Evolutionary conservation across 1,140 invertebrate species (phyloP), one percentile per base, ranked within the genome.

Genomic region (Heliconius melpomene): DNA sequence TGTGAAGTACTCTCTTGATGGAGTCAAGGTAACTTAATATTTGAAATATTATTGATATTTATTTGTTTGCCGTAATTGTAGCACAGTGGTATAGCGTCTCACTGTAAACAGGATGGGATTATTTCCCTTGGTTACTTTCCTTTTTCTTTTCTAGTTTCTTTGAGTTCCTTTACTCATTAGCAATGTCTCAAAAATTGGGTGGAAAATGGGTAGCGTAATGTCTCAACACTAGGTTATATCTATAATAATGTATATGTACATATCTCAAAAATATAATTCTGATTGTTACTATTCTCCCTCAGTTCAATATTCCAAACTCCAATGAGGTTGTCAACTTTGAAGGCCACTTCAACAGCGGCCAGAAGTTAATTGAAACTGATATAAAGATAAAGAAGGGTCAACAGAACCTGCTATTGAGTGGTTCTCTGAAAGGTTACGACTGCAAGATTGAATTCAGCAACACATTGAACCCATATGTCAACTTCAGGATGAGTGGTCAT

Each of bases 381-480:
- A 60, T 96, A 0, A 96, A 93, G 60, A 83, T 96, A 0, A 94
- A 93, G 40, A 95, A 95, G 74, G 95, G 94, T 29, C 92, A 94
- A 26, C 94, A 96, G 50, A 95, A 88, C 50, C 76, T 94, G 9
- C 85, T 89, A 0, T 75, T 96, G 0, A 95, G 95, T 81, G 90
- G 94, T 40, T 87, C 86, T 9, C 23, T 93, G 13, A 90, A 91
- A 32, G 86, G 84, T 1, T 76, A 93, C 52, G 95, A 94, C 74
- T 83, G 94, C 40, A 94, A 94, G 74, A 82, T 93, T 1, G 94
- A 95, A 82, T 86, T 96, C 83, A 89, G 92, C 76, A 96, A 95
- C 84, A 93, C 90, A 52, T 75, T 95, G 60, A 95, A 96, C 83
- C 96, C 96, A 0, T 95, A 95, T 73, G 91, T 96, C 60, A 96